These are phyloP conservation scores for Phylloscopus trochiloides DNA, from an alignment of 2,113 vertebrate genomes.

Conservation along the genomic window DNA sequence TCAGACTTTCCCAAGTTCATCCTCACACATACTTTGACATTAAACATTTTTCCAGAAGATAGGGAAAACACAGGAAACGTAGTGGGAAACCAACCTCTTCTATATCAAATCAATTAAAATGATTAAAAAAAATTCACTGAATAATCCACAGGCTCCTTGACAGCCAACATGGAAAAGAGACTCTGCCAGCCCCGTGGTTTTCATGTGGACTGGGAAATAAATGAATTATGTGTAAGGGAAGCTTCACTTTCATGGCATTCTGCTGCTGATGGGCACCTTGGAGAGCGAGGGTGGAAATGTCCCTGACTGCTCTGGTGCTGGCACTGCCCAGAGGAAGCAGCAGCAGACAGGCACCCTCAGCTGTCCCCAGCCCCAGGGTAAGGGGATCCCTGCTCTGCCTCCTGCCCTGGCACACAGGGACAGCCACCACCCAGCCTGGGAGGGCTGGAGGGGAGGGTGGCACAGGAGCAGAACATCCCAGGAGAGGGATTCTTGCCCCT, in stretches of 20 bases:
- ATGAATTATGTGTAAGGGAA: background rate
- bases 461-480: rapidly evolving
- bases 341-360: background rate
- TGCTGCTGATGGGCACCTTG: background rate
- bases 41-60: background rate
- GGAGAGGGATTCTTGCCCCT: background rate
- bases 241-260: rapidly evolving
- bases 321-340: background rate
- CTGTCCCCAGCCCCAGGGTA: background rate
- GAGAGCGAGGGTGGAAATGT: rapidly evolving
- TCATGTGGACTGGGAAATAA: background rate
- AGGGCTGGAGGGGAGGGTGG: background rate
- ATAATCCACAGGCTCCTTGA: background rate
- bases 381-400: background rate
- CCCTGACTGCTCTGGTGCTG: rapidly evolving
- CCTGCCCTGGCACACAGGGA: background rate
- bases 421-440: rapidly evolving
- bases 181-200: background rate
- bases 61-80: background rate
- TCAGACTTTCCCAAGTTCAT: background rate
- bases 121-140: background rate
- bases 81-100: background rate
- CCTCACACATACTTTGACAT: rapidly evolving
- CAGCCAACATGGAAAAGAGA: background rate
- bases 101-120: background rate